Evolutionary conservation across 2,113 vertebrate genomes (phyloP), one percentile per base, ranked within the genome.

Genomic region (Gymnogyps californianus): DNA sequence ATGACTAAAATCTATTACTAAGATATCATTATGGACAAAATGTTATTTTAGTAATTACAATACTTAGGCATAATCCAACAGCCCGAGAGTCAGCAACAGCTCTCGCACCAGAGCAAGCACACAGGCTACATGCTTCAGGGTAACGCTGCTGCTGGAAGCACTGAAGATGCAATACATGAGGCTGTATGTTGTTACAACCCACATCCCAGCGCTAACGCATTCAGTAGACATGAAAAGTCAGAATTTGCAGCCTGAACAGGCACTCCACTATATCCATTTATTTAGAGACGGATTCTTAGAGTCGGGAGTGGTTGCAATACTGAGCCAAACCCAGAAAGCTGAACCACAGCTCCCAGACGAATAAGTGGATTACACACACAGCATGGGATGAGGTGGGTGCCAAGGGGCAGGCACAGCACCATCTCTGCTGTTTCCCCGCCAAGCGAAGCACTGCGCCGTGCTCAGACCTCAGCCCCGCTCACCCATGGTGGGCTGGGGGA

Each of bases 1-100:
- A 93, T 61, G 81, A 93, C 93, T 74, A 91, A 91, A 89, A 93
- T 66, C 84, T 97, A 91, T 95, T 94, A 89, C 90, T 89, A 90
- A 71, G 69, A 44, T 52, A 90, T 62, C 46, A 90, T 95, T 96
- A 91, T 3, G 38, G 84, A 58, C 51, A 74, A 87, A 94, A 95
- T 59, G 51, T 88, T 96, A 74, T 91, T 89, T 72, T 69, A 93
- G 75, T 61, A 77, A 95, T 94, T 94, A 89, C 31, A 85, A 21
- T 20, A 55, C 62, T 51, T n/a, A 65, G 77, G 87, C 57, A 87
- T 12, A 55, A 83, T 61, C 75, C 93, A 91, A 42, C 71, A 93
- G 26, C 17, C 78, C 3, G 5, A 42, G 72, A 86, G 65, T 8
- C 62, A 58, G 84, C 38, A 58, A 59, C 44, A 55, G 94, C 81